Base-by-base conservation (phyloP, 2,888 invertebrate genomes). In the Anorthoa munda region DNA sequence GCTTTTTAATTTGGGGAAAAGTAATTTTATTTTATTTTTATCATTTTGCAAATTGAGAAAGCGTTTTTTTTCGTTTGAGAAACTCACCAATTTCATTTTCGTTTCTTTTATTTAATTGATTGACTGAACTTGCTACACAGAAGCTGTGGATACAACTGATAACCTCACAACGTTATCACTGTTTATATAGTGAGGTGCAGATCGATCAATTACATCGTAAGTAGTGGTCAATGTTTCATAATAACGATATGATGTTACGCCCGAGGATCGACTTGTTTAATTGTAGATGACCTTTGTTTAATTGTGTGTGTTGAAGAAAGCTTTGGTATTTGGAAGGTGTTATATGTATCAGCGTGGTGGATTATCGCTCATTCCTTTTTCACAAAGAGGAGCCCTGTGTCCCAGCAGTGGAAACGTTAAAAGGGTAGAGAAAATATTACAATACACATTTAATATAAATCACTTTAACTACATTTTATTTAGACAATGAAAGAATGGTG, bases 171-270 rank as follows among this genome's bases (percentile, higher is more conserved):
- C 83, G 85, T 87, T 87, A 79, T 84, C 84, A 87, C 92, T 91
- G 91, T 95, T 94, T 95, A 92, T 95, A 95, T 95, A 95, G 88
- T 85, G 88, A 90, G 86, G 82, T 86, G 81, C 77, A 83, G 82
- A 91, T 93, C 92, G 92, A 94, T 94, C 92, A 92, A 93, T 87
- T 92, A 95, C 86, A 89, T 88, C 84, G 90, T 88, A 78, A 90
- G 85, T 92, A 91, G 92, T 92, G 91, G 87, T 86, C 66, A 83
- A 81, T 87, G 82, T 95, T 95, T 93, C 94, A 85, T 92, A 91
- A 95, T 92, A 89, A 75, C 60, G 21, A 21, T 60, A 45, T 21
- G 45, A 60, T 60, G 60, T 60, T 60, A 81, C 88, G 90, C 87
- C 90, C 88, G 92, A 91, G 89, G 92, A 93, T 92, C 91, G 89